Evolutionary conservation across 2,113 vertebrate genomes (phyloP).

Genomic region (Bubo bubo): DNA sequence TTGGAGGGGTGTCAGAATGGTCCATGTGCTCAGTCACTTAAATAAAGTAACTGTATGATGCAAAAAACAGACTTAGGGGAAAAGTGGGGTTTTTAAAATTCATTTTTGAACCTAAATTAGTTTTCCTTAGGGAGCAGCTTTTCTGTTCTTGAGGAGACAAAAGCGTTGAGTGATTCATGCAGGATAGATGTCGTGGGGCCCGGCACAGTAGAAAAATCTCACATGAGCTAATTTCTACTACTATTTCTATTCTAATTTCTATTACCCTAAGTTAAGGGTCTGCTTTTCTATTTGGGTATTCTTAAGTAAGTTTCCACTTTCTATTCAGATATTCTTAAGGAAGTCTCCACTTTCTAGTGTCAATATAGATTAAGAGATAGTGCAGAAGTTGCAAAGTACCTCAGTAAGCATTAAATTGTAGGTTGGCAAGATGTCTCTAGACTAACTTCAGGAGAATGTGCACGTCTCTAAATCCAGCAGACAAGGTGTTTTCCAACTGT

Average conservation of each 20-base stretch:
- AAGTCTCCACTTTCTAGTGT: neutral
- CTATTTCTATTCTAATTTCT: neutral
- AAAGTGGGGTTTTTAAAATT: neutral
- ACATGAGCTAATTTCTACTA: neutral
- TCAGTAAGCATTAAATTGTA: neutral
- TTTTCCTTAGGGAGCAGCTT: neutral
- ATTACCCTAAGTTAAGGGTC: neutral
- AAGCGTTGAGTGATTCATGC: neutral
- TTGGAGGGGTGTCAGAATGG: accelerated
- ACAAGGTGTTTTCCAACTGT: neutral
- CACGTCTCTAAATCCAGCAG: neutral
- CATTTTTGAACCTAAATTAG: neutral
- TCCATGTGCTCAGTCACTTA: neutral
- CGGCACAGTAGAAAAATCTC: neutral
- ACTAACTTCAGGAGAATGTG: neutral
- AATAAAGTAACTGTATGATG: neutral
- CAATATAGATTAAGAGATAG: neutral
- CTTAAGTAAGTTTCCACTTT: neutral
- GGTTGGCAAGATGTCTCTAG: neutral
- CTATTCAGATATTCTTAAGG: neutral
- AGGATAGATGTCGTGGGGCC: neutral
- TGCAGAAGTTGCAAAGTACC: neutral
- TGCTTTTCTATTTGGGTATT: neutral
- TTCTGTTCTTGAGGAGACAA: neutral
- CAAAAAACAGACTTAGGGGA: neutral